Evolutionary conservation across 2,888 invertebrate species (phyloP).

Genomic region (Ommatoiulus sabulosus): DNA sequence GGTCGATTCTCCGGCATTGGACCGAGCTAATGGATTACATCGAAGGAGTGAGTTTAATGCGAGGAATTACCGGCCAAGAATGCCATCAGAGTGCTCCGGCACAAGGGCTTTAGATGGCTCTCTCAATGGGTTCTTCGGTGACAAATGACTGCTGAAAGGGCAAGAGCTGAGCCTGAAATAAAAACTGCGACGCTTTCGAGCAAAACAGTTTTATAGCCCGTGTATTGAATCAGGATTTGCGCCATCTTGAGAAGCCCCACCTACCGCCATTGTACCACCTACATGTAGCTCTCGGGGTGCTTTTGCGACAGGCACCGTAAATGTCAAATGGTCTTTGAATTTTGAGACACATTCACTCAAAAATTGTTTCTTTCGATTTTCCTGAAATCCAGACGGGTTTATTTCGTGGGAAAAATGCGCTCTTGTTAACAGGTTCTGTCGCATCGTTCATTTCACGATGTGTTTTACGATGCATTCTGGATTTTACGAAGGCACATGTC

Average conservation of each 20-base stretch:
- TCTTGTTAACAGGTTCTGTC: too few species aligned
- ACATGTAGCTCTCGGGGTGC: background rate
- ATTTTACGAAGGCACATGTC: too few species aligned
- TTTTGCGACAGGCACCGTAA: too few species aligned
- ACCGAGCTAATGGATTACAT: background rate
- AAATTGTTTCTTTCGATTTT: background rate
- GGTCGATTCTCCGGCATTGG: background rate
- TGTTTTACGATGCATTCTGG: too few species aligned
- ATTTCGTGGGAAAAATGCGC: background rate
- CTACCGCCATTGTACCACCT: background rate
- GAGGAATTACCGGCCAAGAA: background rate
- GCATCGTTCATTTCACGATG: too few species aligned
- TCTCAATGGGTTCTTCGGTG: background rate
- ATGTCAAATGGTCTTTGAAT: background rate
- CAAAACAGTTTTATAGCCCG: background rate
- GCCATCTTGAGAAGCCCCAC: background rate
- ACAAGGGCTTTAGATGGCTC: background rate
- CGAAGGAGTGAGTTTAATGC: background rate
- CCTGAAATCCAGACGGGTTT: background rate
- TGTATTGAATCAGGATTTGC: background rate
- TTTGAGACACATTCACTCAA: background rate
- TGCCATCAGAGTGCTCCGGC: background rate
- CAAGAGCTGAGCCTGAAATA: background rate
- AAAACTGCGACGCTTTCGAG: background rate
- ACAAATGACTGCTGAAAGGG: background rate